Conservation (phyloP, 2,113 vertebrate genomes). For the Himantopus leucocephalus region DNA sequence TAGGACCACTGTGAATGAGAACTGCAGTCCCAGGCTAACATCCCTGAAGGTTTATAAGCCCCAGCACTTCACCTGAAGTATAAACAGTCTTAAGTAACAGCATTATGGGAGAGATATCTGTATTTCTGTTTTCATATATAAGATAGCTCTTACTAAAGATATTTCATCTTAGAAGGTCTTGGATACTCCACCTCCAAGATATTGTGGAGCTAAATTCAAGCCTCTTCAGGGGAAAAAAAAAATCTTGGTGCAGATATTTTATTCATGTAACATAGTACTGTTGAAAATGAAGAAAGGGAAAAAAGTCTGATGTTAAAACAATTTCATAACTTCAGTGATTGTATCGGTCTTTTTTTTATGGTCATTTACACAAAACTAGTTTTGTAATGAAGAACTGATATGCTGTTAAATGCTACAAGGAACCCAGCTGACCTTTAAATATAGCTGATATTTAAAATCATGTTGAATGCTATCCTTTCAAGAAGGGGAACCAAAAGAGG, state of each 20-base stretch:
- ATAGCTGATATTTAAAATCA: not conserved
- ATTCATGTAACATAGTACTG: not conserved
- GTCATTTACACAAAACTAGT: not conserved
- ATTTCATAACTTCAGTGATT: not conserved
- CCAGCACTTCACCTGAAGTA: not conserved
- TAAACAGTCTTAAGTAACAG: not conserved
- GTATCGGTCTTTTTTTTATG: not conserved
- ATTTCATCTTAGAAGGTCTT: not conserved
- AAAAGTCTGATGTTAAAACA: not conserved
- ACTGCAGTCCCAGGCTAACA: not conserved
- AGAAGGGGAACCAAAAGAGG: not conserved
- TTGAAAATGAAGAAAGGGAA: not conserved
- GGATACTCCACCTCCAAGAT: not conserved
- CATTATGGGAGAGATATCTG: not conserved
- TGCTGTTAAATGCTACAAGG: not conserved
- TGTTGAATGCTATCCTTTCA: not conserved
- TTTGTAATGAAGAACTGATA: not conserved
- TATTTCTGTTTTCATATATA: not conserved
- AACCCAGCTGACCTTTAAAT: not conserved
- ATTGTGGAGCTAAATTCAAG: not conserved
- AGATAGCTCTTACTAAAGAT: not conserved
- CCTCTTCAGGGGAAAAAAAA: not conserved
- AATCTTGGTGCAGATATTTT: not conserved
- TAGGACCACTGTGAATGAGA: not conserved
- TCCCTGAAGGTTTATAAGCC: not conserved